Base-by-base conservation (phyloP, 2,113 vertebrate species). In the Triplophysa tibetana region DNA sequence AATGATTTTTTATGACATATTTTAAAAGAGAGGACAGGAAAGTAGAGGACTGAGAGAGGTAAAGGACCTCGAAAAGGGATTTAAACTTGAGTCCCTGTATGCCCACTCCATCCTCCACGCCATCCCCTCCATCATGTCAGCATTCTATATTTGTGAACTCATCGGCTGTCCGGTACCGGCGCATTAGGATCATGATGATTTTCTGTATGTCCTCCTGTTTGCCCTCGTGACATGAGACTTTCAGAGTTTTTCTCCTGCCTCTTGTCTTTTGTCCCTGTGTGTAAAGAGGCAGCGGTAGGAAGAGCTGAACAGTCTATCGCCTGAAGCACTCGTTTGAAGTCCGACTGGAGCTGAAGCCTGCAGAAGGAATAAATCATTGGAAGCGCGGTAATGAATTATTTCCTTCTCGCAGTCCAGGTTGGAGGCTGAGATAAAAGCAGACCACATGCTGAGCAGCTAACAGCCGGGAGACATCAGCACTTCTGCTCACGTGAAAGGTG, bases 331-430 rank as follows among this genome's bases (percentile, higher is more conserved):
- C 14, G 85, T 89, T 91, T 91, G 89, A 91, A 92, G 90, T 83
- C 60, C 60, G 66, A 56, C 16, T 83, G 78, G 58, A 75, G 54
- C 81, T 78, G 43, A 6, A 4, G 23, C 79, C 85, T 82, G 73
- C 79, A 90, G 88, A 85, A 90, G 86, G 80, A 87, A 87, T 83
- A 86, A 92, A 89, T 91, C 91, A 87, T 90, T 89, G 89, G 52
- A 87, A 85, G 87, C 84, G 81, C 85, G 86, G 89, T 91, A 91
- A 92, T 92, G 85, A 94, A 93, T 94, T 88, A 93, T 93, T 93
- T 94, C 90, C 91, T 90, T 64, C 78, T 90, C 86, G 83, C 85
- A 83, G 91, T 82, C 62, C 77, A 78, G 90, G 90, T 84, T 87
- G 84, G 83, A 89, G 87, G 82, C 80, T 76, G 84, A 93, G 90